Base-by-base conservation (phyloP, 2,113 vertebrate species). In the Anhinga rufa region DNA sequence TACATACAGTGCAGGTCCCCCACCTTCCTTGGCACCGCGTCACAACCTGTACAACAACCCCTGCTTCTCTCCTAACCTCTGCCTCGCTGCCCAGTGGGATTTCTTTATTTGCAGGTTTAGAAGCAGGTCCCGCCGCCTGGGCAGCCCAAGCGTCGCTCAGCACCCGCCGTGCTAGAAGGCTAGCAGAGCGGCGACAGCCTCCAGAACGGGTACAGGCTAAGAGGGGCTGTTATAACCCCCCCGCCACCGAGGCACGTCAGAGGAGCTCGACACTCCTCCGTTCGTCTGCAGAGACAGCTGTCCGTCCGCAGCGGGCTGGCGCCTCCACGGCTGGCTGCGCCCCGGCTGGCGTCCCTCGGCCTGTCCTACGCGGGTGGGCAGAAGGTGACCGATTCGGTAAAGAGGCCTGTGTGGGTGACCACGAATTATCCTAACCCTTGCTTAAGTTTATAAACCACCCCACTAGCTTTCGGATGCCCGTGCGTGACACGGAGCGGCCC, bases 1-100 rank as follows among this genome's bases (percentile, higher is more conserved):
- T 90, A 94, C 26, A 95, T 95, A 94, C 72, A 90, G 92, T 55
- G 88, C 94, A 92, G 87, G 36, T 93, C 77, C 76, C 89, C 76
- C 81, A 60, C 38, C 75, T 65, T 48, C 57, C 72, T 19, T 15
- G 44, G 40, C 34, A 26, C 78, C 48, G 6, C 1, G 5, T n/a
- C 58, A 62, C 78, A 81, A 80, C 48, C 69, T 58, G 77, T 48
- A 22, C 68, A 52, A 57, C 64, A 77, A 9, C 75, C 61, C 19
- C 69, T 65, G 54, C 79, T 78, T 40, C 80, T 74, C 75, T 88
- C n/a, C 38, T 34, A 28, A 6, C 31, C 78, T 26, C 57, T 32
- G 61, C 62, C 61, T 69, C 2, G 1, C 65, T 52, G 42, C 61
- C 58, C 7, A 0, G 32, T 4, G 72, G 65, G 51, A 51, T 64